These are phyloP conservation scores for Chaetorhynchus papuensis DNA, from an alignment of 2,113 vertebrate genomes.

Conservation along the genomic window DNA sequence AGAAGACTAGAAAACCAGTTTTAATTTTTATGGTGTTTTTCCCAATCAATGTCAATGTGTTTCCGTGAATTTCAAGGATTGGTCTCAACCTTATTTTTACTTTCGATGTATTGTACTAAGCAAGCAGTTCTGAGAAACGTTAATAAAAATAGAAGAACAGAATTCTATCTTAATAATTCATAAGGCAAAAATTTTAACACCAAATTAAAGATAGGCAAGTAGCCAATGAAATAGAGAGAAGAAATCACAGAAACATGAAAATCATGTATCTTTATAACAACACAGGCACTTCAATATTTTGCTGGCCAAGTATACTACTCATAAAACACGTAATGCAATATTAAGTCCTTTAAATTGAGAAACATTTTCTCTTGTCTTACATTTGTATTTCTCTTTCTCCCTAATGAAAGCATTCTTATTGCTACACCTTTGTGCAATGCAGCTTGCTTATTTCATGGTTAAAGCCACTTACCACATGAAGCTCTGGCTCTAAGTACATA, in stretches of 20 bases:
- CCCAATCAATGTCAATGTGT: not conserved
- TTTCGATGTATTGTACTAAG: constrained; percentile 55
- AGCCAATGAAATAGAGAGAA: constrained; percentile 38
- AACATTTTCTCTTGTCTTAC: not conserved
- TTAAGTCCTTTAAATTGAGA: not conserved
- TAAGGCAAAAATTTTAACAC: constrained; percentile 51
- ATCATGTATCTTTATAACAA: not conserved
- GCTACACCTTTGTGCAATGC: not conserved
- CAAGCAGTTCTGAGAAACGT: constrained; percentile 53
- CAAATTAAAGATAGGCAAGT: constrained; percentile 61
- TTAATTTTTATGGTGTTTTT: not conserved
- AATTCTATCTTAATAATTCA: constrained; percentile 67
- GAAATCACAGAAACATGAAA: not conserved
- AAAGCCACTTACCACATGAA: constrained; percentile 10
- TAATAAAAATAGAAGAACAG: constrained; percentile 54
- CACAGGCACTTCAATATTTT: not conserved
- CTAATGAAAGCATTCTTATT: not conserved
- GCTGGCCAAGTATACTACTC: not conserved
- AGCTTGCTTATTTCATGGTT: not conserved
- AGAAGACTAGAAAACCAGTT: not conserved
- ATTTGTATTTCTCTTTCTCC: not conserved
- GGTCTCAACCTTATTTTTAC: not conserved
- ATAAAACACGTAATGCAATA: not conserved
- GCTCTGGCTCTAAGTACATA: not conserved
- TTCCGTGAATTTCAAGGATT: not conserved